Conservation (phyloP, 2,113 vertebrate genomes). For the Ceyx cyanopectus region DNA sequence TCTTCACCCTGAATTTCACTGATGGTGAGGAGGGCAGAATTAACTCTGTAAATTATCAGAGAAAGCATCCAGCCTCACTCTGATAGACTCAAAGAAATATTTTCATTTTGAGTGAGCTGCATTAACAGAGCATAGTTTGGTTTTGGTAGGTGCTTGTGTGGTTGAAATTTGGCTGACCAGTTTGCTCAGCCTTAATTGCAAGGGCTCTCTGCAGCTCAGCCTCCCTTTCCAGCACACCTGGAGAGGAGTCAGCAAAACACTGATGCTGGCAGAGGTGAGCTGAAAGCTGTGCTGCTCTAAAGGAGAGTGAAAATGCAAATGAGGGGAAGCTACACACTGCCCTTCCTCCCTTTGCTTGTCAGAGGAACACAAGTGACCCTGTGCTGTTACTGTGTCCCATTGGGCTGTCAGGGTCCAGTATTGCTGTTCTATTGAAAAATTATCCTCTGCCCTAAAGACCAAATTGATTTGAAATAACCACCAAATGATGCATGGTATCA, state of each 20-base stretch:
- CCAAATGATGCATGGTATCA: neutral
- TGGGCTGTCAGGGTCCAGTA: neutral
- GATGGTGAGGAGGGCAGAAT: neutral
- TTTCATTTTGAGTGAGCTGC: neutral
- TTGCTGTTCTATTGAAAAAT: conserved; percentile 1
- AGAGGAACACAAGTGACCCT: neutral
- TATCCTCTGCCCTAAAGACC: neutral
- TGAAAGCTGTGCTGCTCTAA: neutral
- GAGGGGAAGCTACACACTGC: neutral
- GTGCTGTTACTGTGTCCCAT: neutral
- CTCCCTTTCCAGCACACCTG: neutral
- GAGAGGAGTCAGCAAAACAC: neutral
- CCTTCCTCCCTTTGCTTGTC: neutral
- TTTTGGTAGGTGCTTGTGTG: neutral
- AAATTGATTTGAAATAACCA: conserved; percentile 5
- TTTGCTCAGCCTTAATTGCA: neutral
- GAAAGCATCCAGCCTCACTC: neutral
- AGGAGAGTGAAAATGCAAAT: neutral
- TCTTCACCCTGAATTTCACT: neutral
- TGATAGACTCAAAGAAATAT: neutral
- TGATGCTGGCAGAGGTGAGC: neutral
- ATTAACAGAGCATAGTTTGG: neutral
- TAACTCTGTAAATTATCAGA: neutral
- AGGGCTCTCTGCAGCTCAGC: neutral
- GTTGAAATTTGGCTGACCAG: neutral